Conservation (phyloP, 2,113 vertebrate genomes). For the Prunella himalayana region DNA sequence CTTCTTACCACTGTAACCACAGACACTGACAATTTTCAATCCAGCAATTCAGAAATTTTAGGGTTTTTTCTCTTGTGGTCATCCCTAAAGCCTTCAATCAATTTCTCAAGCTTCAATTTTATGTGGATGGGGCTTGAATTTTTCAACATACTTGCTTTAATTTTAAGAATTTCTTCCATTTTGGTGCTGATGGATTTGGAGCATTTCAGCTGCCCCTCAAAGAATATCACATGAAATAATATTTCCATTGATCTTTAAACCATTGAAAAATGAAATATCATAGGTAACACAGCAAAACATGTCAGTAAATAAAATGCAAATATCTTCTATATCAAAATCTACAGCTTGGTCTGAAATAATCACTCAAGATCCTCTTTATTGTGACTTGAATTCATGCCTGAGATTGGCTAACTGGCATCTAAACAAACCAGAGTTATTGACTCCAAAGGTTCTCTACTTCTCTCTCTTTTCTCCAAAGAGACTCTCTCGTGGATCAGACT, state of each 20-base stretch:
- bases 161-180: neutral
- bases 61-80: neutral
- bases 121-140: neutral
- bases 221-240: neutral
- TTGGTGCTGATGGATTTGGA: neutral
- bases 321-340: neutral
- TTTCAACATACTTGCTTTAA: neutral
- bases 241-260: neutral
- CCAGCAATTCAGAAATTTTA: neutral
- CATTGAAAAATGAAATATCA: neutral
- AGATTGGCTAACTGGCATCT: neutral
- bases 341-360: neutral
- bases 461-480: neutral
- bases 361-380: neutral
- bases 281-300: neutral
- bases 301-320: neutral
- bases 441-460: neutral
- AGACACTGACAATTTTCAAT: neutral
- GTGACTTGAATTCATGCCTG: neutral
- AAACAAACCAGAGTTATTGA: neutral
- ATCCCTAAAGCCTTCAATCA: neutral
- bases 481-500: neutral
- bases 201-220: neutral
- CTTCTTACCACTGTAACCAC: neutral
- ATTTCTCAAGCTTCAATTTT: neutral